phyloP scores from a whole-genome alignment of 2,113 vertebrate genomes.

The Oncorhynchus masou region DNA sequence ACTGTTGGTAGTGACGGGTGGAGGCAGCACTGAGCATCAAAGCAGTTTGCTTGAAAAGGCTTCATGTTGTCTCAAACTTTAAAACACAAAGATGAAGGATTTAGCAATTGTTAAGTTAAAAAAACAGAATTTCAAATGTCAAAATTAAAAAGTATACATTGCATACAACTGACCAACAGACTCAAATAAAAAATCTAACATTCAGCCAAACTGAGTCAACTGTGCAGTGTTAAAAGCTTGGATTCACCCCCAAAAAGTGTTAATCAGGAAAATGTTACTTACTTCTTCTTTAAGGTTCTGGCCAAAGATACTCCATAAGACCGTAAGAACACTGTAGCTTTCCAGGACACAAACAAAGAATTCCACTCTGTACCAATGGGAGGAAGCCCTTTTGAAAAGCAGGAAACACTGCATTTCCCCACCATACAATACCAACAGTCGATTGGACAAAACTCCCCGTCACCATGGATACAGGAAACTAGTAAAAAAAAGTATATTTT shows the following conservation, averaged over 20 bases:
- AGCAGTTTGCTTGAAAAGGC: neutral
- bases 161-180: neutral
- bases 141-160: neutral
- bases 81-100: constrained; percentile 5
- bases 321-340: neutral
- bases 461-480: constrained; percentile 73
- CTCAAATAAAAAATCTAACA: too few relatives aligned
- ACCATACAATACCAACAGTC: constrained; percentile 23
- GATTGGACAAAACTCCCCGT: constrained; percentile 65
- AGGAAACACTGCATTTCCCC: constrained; percentile 70
- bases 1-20: neutral
- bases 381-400: constrained; percentile 62
- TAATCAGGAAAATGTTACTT: too few relatives aligned
- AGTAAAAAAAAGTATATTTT: constrained; percentile 56
- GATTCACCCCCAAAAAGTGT: too few relatives aligned
- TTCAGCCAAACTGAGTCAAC: too few relatives aligned
- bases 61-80: constrained; percentile 9
- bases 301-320: too few relatives aligned
- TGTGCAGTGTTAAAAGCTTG: too few relatives aligned
- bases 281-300: too few relatives aligned
- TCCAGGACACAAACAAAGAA: constrained; percentile 32
- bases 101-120: too few relatives aligned
- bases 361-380: constrained; percentile 25
- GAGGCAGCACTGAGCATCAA: constrained; percentile 10
- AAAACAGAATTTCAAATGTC: neutral